Base-by-base conservation (phyloP, 2,797 vertebrate genomes). In the Anableps anableps region DNA sequence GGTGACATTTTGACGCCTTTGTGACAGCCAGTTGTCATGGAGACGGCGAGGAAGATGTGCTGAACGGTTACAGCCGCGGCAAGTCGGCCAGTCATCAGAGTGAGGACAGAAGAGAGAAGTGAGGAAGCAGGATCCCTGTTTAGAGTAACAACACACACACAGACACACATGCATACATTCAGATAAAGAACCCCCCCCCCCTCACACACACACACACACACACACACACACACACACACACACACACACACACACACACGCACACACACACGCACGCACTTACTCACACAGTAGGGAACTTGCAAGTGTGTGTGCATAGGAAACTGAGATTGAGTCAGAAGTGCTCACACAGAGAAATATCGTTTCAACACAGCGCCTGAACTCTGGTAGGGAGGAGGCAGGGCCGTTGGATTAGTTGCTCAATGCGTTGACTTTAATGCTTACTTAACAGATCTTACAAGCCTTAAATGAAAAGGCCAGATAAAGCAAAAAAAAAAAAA, bases 261-360 rank as follows among this genome's bases (percentile, higher is more conserved):
- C 51, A 34, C 17, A 26, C 75, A 71, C 86, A 73, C 80, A 80
- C 80, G 77, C 75, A 81, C 43, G 78, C 80, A 80, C 77, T 66
- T 17, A 23, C 36, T 72, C 76, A 77, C 48, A 79, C 87, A 82
- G 89, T 90, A 71, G 90, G 92, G 89, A 92, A 94, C 94, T 92
- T 88, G 81, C 11, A 1, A 80, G 78, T 84, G 78, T 77, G 84
- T 90, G 91, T 91, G 80, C 85, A 76, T 93, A 92, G 93, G 93
- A 94, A 95, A 93, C 92, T 93, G 92, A 93, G 92, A 93, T 94
- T 95, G 93, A 94, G 93, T 95, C 95, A 95, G 92, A 92, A 76
- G 74, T 88, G 91, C 86, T 91, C 91, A 91, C 84, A 90, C 88
- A 88, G 88, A 93, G 91, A 91, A 90, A 84, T 76, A 88, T 72